phyloP scores from a whole-genome alignment of 2,797 vertebrate genomes.

The Amblyraja radiata region DNA sequence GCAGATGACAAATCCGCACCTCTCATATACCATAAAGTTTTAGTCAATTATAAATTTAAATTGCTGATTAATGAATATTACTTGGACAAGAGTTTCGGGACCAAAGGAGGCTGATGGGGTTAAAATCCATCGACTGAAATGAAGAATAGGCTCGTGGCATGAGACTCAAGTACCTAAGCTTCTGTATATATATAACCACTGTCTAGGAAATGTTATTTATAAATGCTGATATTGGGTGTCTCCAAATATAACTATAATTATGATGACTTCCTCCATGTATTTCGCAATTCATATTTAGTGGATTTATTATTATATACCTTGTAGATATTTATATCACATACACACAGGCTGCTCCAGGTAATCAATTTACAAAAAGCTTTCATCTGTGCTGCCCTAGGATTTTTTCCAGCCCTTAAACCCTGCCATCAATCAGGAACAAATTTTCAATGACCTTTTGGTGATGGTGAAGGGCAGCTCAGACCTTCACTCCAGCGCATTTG shows the following conservation, averaged over 20 bases:
- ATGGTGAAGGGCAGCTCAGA: conserved; percentile 35
- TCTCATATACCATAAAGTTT: background rate
- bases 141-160: background rate
- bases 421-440: conserved; percentile 31
- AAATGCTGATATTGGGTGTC: background rate
- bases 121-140: background rate
- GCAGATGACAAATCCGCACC: background rate
- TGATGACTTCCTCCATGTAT: background rate
- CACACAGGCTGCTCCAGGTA: background rate
- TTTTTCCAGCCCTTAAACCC: conserved; percentile 13
- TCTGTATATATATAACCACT: background rate
- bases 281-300: background rate
- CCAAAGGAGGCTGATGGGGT: background rate
- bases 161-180: background rate
- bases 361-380: conserved; percentile 9
- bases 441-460: conserved; percentile 16
- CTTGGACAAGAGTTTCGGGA: background rate
- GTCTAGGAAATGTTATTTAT: background rate
- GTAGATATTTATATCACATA: background rate
- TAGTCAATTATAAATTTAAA: background rate
- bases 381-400: background rate
- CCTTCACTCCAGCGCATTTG: conserved; percentile 34
- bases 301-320: background rate
- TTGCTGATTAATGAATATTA: background rate
- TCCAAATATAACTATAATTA: background rate